These are phyloP conservation scores for Sebastes oblongus DNA, from an alignment of 2,797 vertebrate species.

Conservation along the genomic window DNA sequence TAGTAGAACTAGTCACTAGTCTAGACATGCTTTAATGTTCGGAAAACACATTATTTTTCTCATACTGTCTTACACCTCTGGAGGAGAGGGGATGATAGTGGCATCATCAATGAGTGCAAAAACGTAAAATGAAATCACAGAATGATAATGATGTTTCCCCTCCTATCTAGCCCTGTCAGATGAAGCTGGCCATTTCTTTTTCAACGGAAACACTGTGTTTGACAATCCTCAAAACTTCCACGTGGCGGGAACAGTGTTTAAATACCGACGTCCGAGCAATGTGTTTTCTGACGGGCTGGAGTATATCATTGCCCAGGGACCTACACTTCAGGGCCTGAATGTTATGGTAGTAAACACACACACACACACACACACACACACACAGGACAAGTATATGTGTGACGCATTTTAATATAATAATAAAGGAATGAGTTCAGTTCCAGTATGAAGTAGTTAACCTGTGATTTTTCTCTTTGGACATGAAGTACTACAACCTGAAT, in stretches of 20 bases:
- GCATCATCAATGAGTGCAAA: no score
- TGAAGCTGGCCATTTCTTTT: conserved; percentile 89
- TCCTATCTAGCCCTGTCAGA: conserved; percentile 86
- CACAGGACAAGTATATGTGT: background rate
- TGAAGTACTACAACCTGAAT: conserved; percentile 91
- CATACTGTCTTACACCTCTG: no score
- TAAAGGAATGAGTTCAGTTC: background rate
- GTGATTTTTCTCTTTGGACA: conserved; percentile 2
- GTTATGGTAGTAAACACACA: conserved; percentile 84
- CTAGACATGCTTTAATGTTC: no score
- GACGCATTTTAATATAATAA: background rate
- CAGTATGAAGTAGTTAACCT: background rate
- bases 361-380: background rate
- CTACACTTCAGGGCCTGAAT: conserved; percentile 89
- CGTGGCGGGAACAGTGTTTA: conserved; percentile 90
- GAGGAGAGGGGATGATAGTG: no score
- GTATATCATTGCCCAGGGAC: conserved; percentile 90
- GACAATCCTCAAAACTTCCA: conserved; percentile 91
- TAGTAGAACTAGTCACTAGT: no score
- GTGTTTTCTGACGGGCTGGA: conserved; percentile 89
- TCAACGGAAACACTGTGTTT: conserved; percentile 89
- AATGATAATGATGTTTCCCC: background rate
- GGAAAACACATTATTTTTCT: no score
- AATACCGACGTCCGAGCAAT: conserved; percentile 87
- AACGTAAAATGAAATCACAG: no score